Conservation (phyloP, 2,113 vertebrate species). For the Misgurnus anguillicaudatus region DNA sequence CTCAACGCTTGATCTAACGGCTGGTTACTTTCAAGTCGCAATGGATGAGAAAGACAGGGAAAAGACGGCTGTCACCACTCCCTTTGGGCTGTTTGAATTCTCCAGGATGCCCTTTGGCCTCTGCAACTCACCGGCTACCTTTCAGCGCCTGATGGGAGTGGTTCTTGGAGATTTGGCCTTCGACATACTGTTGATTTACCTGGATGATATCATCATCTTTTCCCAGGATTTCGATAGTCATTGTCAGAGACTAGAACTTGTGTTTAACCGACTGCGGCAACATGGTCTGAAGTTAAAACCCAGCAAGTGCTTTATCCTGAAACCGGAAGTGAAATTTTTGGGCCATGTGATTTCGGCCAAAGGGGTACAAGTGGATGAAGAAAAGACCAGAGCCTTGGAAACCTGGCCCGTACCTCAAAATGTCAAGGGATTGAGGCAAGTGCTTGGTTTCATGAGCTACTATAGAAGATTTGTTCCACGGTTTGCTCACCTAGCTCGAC, state of each 20-base stretch:
- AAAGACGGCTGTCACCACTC: no score
- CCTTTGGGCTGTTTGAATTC: slow-evolving; percentile 23
- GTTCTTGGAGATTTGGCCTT: slow-evolving; percentile 14
- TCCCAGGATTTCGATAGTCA: slow-evolving; percentile 17
- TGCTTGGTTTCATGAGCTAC: slow-evolving; percentile 36
- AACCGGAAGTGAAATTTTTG: slow-evolving; percentile 28
- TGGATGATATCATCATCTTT: not conserved
- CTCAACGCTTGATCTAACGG: no score
- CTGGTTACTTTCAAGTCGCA: no score
- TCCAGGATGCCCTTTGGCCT: not conserved
- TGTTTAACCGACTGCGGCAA: slow-evolving; percentile 6
- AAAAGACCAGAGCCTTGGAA: slow-evolving; percentile 28
- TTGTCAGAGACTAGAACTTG: slow-evolving; percentile 1
- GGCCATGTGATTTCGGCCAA: slow-evolving; percentile 13
- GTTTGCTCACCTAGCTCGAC: slow-evolving; percentile 29
- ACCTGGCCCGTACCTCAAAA: slow-evolving; percentile 10
- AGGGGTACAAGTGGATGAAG: slow-evolving; percentile 10
- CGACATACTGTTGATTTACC: slow-evolving; percentile 1
- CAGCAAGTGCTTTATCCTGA: slow-evolving; percentile 27
- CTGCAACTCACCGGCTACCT: not conserved
- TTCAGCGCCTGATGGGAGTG: slow-evolving; percentile 4
- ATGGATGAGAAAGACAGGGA: no score
- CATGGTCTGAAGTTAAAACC: slow-evolving; percentile 31
- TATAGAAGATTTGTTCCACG: slow-evolving; percentile 32
- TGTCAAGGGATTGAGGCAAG: slow-evolving; percentile 22